Evolutionary conservation across 2,113 vertebrate genomes (phyloP).

Genomic region (Otus sunia): DNA sequence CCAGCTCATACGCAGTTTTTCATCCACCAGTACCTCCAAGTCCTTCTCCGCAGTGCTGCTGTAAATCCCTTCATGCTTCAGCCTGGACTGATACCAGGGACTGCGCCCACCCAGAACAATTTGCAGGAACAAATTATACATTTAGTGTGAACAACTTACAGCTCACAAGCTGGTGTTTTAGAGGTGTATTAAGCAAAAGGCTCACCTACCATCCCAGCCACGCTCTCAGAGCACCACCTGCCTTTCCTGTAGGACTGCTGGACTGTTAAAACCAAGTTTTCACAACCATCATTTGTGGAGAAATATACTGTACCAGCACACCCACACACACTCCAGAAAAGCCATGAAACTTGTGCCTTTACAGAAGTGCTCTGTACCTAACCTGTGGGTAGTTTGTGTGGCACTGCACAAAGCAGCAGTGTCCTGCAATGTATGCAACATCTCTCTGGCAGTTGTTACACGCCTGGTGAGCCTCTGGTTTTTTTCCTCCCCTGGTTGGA

Average conservation of each 20-base stretch:
- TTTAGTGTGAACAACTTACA: background rate
- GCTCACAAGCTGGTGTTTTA: background rate
- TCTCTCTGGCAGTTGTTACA: rapidly evolving
- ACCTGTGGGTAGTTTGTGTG: rapidly evolving
- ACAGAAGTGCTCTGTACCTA: background rate
- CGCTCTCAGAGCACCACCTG: background rate
- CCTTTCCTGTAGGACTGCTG: background rate
- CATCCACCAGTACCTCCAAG: too few species aligned
- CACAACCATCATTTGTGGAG: background rate
- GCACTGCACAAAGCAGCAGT: rapidly evolving
- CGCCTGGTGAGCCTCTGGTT: background rate
- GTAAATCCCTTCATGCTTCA: background rate
- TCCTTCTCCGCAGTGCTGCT: too few species aligned
- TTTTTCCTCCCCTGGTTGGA: background rate
- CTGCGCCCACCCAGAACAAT: background rate
- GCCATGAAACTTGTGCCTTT: background rate
- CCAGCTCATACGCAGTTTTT: too few species aligned
- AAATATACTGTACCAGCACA: background rate
- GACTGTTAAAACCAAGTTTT: background rate
- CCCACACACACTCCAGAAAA: background rate
- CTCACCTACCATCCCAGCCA: background rate
- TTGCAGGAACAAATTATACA: background rate
- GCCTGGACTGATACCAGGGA: background rate
- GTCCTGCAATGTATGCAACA: rapidly evolving
- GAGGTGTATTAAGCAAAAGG: background rate